Base-by-base conservation (phyloP, 2,113 vertebrate species). In the Lota lota region DNA sequence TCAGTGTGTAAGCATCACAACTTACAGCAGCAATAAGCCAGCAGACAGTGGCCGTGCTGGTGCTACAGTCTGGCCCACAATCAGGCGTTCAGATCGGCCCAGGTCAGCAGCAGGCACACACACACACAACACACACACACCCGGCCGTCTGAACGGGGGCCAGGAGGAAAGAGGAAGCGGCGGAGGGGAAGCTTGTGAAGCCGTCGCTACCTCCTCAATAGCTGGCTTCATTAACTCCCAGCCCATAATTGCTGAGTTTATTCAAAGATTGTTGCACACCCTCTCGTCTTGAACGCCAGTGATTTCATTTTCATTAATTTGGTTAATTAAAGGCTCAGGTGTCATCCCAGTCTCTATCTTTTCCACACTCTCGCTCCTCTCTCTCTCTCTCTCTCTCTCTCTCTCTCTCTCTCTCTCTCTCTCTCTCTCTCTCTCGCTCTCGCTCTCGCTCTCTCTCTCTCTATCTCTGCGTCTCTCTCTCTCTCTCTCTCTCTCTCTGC, bases 261-360 rank as follows among this genome's bases (percentile, higher is more conserved):
- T 89, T 88, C 79, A 77, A 74, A 78, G 70, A 85, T 82, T 79
- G 81, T 79, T 78, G 76, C 69, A 61, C n/a, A 36, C 69, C 79
- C 73, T 80, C 73, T 24, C 24, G 76, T 80, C 80, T 79, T 63
- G 50, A 77, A 40, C 74, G 75, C 74, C 70, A 75, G 77, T 74
- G 81, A 85, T 85, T 74, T 84, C 76, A 86, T 89, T 82, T 81
- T 63, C 74, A 79, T 84, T 89, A 79, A 88, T 90, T 88, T 87
- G 70, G 74, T 81, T 88, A 90, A 91, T 88, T 80, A 90, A 89
- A 85, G 76, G 82, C 78, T 87, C 83, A 77, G 78, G 77, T 68
- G 71, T 61, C 70, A 79, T 51, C 63, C 21, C 12, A 2, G 28
- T 50, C 63, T 50, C 47, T 65, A 12, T 65, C 63, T 47, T 12